Base-by-base conservation (phyloP, 2,888 invertebrate species). In the Alviniconcha strummeri region DNA sequence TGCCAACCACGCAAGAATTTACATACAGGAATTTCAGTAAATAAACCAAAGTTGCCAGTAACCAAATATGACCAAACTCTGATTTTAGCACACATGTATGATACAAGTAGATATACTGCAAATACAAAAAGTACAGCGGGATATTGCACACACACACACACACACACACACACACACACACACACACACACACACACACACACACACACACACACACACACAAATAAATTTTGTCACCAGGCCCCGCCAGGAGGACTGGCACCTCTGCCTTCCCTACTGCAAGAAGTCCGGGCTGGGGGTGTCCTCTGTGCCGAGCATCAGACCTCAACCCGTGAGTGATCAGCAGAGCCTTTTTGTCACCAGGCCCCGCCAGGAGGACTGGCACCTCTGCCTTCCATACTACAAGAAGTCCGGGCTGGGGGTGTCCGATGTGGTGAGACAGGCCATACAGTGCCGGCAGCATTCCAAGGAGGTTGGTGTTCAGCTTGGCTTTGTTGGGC, bases 211-310 rank as follows among this genome's bases (percentile, higher is more conserved):
- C n/a, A n/a, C n/a, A n/a, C n/a, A n/a, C n/a, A n/a, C n/a, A n/a
- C n/a, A n/a, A n/a, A n/a, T n/a, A n/a, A n/a, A 13, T 60, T 60
- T 60, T 74, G 11, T n/a, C 84, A 83, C 11, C 85, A 91, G 91
- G 84, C 90, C 90, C 60, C 86, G 86, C 13, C 86, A 88, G 83
- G 86, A 85, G 3, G 88, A 90, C 81, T 90, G 90, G 90, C 82
- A 86, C 17, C 78, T 90, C 57, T 88, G 90, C 81, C 84, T 90
- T 71, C 91, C 92, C 0, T 92, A 91, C 85, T 91, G 89, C 84
- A 72, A 85, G 81, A 91, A 90, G 89, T 90, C 91, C 1, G 89
- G 89, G 1, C 83, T 89, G 15, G 84, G 84, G 11, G 83, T 88
- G 5, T 80, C 86, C 9, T n/a, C n/a, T n/a, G n/a, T n/a, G n/a